Percentiles rank a stretch among this genome's conserved stretches.
Conservation (phyloP, 2,888 invertebrate species). For the Drosophila quinaria region DNA sequence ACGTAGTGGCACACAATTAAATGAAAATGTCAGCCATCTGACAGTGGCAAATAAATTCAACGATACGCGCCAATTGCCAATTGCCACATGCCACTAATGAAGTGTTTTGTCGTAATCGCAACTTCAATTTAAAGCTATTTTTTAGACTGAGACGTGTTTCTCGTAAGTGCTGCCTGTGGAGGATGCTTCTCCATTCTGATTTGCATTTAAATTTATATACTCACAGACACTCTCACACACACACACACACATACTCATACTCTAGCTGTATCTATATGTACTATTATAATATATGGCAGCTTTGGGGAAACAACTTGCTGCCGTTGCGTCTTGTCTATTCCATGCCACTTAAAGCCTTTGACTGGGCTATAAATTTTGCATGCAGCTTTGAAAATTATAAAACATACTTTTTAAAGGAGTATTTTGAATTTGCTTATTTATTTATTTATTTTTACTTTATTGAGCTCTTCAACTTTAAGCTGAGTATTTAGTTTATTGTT, state of each 20-base stretch:
- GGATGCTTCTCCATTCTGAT: conserved; percentile 35
- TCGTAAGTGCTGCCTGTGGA: conserved; percentile 6
- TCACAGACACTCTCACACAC: conserved; percentile 1
- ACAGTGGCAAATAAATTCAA: conserved; percentile 63
- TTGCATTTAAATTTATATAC: conserved; percentile 60
- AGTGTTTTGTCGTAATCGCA: conserved; percentile 36
- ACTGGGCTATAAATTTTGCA: conserved; percentile 41
- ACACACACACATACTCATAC: neutral
- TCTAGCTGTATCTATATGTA: conserved; percentile 5
- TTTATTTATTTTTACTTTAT: neutral
- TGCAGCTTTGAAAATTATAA: conserved; percentile 18
- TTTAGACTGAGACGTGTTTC: neutral
- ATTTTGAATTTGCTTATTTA: neutral
- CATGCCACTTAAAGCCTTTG: conserved; percentile 35
- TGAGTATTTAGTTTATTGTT: conserved; percentile 1
- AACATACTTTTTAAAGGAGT: conserved; percentile 17
- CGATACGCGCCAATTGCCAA: conserved; percentile 70
- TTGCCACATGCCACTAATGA: conserved; percentile 57
- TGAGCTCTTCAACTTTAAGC: neutral
- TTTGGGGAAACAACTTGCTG: conserved; percentile 34
- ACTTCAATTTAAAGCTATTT: conserved; percentile 25
- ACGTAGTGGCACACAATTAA: conserved; percentile 55
- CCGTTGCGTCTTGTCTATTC: conserved; percentile 36
- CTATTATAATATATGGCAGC: conserved; percentile 48
- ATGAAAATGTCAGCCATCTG: conserved; percentile 63